Percentiles rank a stretch among this genome's conserved stretches.
Conservation (phyloP, 1,140 invertebrate species). For the Habropoda laboriosa region DNA sequence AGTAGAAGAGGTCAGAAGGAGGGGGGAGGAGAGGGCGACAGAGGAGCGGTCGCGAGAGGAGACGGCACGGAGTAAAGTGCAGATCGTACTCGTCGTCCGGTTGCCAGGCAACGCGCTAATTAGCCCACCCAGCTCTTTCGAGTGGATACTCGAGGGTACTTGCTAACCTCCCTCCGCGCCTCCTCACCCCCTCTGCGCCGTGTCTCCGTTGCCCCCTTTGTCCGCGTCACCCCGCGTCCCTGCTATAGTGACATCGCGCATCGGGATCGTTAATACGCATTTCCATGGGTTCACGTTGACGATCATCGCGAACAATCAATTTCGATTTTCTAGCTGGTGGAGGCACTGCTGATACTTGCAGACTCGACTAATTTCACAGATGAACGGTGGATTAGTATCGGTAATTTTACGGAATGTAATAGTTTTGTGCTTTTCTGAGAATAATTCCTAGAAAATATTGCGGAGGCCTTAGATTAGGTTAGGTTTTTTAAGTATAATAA, state of each 20-base stretch:
- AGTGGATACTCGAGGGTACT: slow-evolving; percentile 80
- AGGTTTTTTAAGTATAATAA: no score
- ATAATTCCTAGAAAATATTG: no score
- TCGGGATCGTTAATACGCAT: slow-evolving; percentile 65
- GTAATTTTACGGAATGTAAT: no score
- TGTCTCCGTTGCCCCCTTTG: slow-evolving; percentile 49
- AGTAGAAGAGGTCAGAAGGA: slow-evolving; percentile 2
- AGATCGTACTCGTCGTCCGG: slow-evolving; percentile 78
- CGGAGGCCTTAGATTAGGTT: no score
- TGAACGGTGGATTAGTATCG: no score
- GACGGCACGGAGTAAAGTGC: slow-evolving; percentile 71
- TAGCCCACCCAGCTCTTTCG: slow-evolving; percentile 81
- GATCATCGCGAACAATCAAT: slow-evolving; percentile 8
- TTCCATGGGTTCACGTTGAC: not conserved
- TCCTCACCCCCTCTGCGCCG: slow-evolving; percentile 33
- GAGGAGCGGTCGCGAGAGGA: slow-evolving; percentile 45
- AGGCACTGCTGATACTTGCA: no score
- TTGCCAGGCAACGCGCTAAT: slow-evolving; percentile 82
- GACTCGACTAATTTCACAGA: no score
- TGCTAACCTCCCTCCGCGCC: slow-evolving; percentile 66
- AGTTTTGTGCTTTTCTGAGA: no score
- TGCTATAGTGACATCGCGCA: slow-evolving; percentile 71
- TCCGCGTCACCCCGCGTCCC: slow-evolving; percentile 20
- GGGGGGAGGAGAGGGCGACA: slow-evolving; percentile 54
- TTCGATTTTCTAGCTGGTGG: no score